Conservation (phyloP, 2,797 vertebrate species). For the Semaprochilodus insignis region DNA sequence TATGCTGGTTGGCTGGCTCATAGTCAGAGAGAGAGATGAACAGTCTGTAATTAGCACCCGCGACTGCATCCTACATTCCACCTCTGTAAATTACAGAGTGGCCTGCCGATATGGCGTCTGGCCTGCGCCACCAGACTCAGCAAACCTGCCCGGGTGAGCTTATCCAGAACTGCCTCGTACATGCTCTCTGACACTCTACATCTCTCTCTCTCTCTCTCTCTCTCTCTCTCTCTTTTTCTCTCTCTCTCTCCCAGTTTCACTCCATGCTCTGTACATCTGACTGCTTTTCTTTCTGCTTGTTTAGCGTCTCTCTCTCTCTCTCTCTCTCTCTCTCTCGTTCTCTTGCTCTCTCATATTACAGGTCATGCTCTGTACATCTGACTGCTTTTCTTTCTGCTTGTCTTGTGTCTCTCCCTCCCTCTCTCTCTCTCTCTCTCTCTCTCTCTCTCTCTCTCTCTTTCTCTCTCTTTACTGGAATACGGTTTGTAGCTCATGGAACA, state of each 20-base stretch:
- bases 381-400: background rate
- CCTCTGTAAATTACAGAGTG: slow-evolving; percentile 75
- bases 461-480: no score
- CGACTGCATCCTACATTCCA: slow-evolving; percentile 71
- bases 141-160: slow-evolving; percentile 57
- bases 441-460: background rate
- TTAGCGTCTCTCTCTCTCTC: background rate
- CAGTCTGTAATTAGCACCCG: slow-evolving; percentile 73
- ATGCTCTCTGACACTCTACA: background rate
- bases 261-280: background rate
- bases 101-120: slow-evolving; percentile 51
- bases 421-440: background rate
- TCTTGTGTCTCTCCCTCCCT: background rate
- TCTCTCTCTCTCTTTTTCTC: background rate
- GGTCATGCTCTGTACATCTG: background rate
- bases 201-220: slow-evolving; percentile 6
- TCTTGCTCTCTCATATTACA: background rate
- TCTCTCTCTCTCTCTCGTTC: background rate
- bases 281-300: background rate
- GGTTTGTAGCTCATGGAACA: no score
- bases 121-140: slow-evolving; percentile 53
- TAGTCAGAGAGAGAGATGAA: slow-evolving; percentile 52
- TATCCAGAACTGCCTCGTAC: slow-evolving; percentile 34
- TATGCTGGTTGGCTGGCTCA: slow-evolving; percentile 69
- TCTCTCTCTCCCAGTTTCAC: background rate